These are phyloP conservation scores for Pempheris klunzingeri DNA, from an alignment of 2,797 vertebrate species.

Conservation along the genomic window DNA sequence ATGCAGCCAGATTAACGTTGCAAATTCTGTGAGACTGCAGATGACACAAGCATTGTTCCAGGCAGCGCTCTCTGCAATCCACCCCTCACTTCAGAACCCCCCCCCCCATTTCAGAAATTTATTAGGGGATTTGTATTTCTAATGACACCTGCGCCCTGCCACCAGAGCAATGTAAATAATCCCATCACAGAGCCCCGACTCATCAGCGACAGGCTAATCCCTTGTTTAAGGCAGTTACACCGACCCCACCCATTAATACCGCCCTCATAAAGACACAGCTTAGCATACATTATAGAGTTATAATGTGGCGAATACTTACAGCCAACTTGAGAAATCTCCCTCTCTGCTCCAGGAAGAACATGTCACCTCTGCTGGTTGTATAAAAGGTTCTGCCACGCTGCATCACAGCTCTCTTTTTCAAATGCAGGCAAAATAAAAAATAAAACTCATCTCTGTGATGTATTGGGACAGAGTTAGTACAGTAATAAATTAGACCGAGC, in stretches of 20 bases:
- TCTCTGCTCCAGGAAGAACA: slow-evolving; percentile 69
- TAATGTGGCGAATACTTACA: slow-evolving; percentile 78
- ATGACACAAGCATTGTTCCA: slow-evolving; percentile 83
- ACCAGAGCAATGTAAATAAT: slow-evolving; percentile 88
- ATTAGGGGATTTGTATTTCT: slow-evolving; percentile 90
- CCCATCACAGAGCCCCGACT: slow-evolving; percentile 85
- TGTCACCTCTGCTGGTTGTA: slow-evolving; percentile 81
- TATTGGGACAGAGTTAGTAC: slow-evolving; percentile 64
- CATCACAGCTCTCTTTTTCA: slow-evolving; percentile 61
- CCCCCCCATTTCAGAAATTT: slow-evolving; percentile 82
- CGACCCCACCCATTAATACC: slow-evolving; percentile 87
- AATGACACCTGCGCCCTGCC: slow-evolving; percentile 88
- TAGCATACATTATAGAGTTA: slow-evolving; percentile 87
- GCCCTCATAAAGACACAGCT: slow-evolving; percentile 85
- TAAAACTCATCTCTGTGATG: slow-evolving; percentile 68
- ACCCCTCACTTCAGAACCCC: slow-evolving; percentile 58
- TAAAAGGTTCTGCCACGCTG: slow-evolving; percentile 74
- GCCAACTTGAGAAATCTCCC: slow-evolving; percentile 73
- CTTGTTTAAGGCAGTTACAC: slow-evolving; percentile 90
- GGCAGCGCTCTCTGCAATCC: slow-evolving; percentile 62
- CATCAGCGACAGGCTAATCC: slow-evolving; percentile 88
- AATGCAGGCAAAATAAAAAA: slow-evolving; percentile 60
- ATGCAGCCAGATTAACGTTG: slow-evolving; percentile 76
- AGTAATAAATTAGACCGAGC: slow-evolving; percentile 74
- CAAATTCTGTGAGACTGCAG: slow-evolving; percentile 73